Base-by-base conservation (phyloP, 35 echinoderm and acorn worm species). In the Anneissia japonica region DNA sequence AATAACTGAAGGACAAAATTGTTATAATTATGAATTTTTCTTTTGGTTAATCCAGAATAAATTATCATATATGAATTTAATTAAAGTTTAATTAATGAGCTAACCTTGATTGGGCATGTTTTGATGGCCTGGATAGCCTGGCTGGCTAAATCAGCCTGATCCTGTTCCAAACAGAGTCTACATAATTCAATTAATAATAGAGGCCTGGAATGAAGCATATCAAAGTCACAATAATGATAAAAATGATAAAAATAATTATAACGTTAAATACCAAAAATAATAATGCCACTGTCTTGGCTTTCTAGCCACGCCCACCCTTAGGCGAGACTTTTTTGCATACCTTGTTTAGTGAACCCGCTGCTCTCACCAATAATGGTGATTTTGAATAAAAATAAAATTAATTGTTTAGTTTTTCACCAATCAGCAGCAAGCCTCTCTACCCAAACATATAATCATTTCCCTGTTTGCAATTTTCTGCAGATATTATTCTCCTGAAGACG, bases 31-130 rank as follows among this genome's bases (percentile, higher is more conserved):
- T n/a, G n/a, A n/a, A n/a, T n/a, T n/a, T n/a, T n/a, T n/a, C n/a
- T n/a, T n/a, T n/a, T n/a, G n/a, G n/a, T n/a, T n/a, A n/a, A n/a
- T n/a, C n/a, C n/a, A n/a, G n/a, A n/a, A n/a, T n/a, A n/a, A n/a
- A n/a, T n/a, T n/a, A n/a, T n/a, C n/a, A n/a, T n/a, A n/a, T n/a
- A n/a, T n/a, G n/a, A n/a, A n/a, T n/a, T n/a, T n/a, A n/a, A n/a
- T n/a, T n/a, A n/a, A n/a, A n/a, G n/a, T n/a, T n/a, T n/a, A 6
- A 43, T 64, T 64, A 64, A 1, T 82, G 5, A 19, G 14, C 39
- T 32, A 79, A 99, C 96, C 96, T 99, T 99, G 72, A 94, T 85
- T 0, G 86, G 89, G 35, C 87, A 84, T n/a, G 87, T 91, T 75
- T 92, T 99, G 89, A 99, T 75, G 21, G 78, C 87, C 32, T 92